Base-by-base conservation (phyloP, 2,888 invertebrate species). In the Cynaeus angustus region DNA sequence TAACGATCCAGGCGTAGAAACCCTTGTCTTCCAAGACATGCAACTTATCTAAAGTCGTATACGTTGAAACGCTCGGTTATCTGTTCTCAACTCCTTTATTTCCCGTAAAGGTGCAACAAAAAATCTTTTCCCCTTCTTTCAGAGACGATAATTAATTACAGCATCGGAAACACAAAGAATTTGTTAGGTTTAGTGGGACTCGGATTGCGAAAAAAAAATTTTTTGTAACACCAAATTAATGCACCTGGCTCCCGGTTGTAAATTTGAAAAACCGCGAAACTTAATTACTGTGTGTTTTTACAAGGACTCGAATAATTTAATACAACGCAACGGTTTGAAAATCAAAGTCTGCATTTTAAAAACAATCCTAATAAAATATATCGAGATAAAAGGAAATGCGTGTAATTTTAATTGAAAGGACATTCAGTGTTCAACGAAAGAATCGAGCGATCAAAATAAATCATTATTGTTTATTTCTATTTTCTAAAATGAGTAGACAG, bases 91-190 rank as follows among this genome's bases (percentile, higher is more conserved):
- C 48, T 50, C 55, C 21, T 7, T 46, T 46, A 46, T 46, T 46
- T 46, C 10, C 37, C 3, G 46, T 3, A 46, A 46, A 46, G 46
- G 21, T 46, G 46, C 16, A 46, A 7, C 46, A 53, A 33, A 52
- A 33, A 55, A 55, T 38, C 21, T 13, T 38, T 26, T 50, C 14
- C 38, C 9, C 38, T 37, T 37, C 55, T 55, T 41, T 12, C 41
- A 33, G 21, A 33, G 16, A 21, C n/a, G 16, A 16, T 38, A 55
- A 55, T 55, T 55, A 55, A 55, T 55, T 55, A 55, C 48, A n/a
- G 7, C 41, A 6, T 37, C 1, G 41, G 12, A 46, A 46, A 16
- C 16, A 46, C 5, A 14, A 13, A 9, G 16, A 43, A 43, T 43
- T 46, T 46, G 7, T 46, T 46, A 16, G 9, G 46, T 46, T 16